Evolutionary conservation across 2,797 vertebrate genomes (phyloP), one percentile per base, ranked within the genome.

Genomic region (Amphiprion clarkii): DNA sequence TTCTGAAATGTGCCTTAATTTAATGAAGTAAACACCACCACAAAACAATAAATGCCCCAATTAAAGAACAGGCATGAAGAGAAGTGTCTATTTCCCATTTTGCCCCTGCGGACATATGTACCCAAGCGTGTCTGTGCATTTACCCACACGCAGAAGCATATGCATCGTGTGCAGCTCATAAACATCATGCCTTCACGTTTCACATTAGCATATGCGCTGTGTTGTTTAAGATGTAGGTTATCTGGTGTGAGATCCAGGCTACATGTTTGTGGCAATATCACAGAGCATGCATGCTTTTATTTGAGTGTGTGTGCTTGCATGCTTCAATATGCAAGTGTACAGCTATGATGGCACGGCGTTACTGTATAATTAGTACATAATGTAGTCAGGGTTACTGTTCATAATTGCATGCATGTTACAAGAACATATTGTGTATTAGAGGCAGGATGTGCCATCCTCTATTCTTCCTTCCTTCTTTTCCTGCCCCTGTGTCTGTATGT

Each of bases 11-110:
- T 82, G 89, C 81, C 86, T 90, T 93, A 89, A 90, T 93, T 93
- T 92, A 93, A 93, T 90, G 91, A 94, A 93, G 92, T 92, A 93
- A 94, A 94, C 91, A 94, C 83, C 87, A 82, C 85, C 83, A 87
- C 90, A 90, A 93, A 94, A 95, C 94, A 94, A 94, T 94, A 94
- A 94, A 93, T 94, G 92, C 92, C 93, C 93, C 93, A 95, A 94
- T 95, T 94, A 94, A 93, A 93, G 92, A 94, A 92, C 92, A 93
- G 90, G 89, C 94, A 93, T 90, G 89, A 91, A 94, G 90, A 91
- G 89, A 93, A 94, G 91, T 93, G 93, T 93, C 92, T 93, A 92
- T 94, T 93, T 92, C 92, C 90, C 82, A 49, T 84, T 91, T 87
- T 77, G 66, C 76, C 92, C 94, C 94, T 6, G 86, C 84, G 74